Base-by-base conservation (phyloP, 2,797 vertebrate genomes). In the Poeciliopsis paucimaculata region DNA sequence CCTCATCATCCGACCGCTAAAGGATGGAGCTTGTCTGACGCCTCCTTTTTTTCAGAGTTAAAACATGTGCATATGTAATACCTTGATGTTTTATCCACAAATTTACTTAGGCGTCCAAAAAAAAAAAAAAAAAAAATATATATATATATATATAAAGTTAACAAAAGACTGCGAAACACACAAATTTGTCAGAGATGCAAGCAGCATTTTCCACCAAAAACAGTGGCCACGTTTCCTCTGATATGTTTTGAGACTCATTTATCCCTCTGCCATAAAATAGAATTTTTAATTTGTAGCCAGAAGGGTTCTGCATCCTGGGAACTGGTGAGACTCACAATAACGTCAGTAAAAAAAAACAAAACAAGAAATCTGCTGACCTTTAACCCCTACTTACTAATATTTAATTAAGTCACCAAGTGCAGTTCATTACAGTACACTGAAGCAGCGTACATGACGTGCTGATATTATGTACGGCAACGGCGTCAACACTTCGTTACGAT, bases 361-460 rank as follows among this genome's bases (percentile, higher is more conserved):
- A 41, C 8, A 26, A 20, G 26, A n/a, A 70, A n/a, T 4, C 10
- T 10, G 64, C 18, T 68, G 64, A 18, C 4, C 64, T 41, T 41
- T 70, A 26, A 43, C 39, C 66, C 6, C 2, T 15, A 75, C 53
- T 55, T 47, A 1, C 26, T 62, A 51, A 62, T 23, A 76, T 68
- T 34, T 36, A 0, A 72, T 82, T 82, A 68, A 53, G 78, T 75
- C 73, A 76, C 31, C 10, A 49, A 13, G 8, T 72, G 39, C 70
- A 71, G 55, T 62, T 47, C 12, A 39, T 75, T 36, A 26, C 68
- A 46, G 15, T 51, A 60, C 11, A 20, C 62, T 49, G 39, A 78
- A 68, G 77, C 74, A 41, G 2, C 11, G 0, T 45, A 36, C 1
- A 0, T 16, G 2, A 70, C 26, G 20, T 10, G 16, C 74, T 75